Base-by-base conservation (phyloP, 2,797 vertebrate genomes). In the Erithacus rubecula region DNA sequence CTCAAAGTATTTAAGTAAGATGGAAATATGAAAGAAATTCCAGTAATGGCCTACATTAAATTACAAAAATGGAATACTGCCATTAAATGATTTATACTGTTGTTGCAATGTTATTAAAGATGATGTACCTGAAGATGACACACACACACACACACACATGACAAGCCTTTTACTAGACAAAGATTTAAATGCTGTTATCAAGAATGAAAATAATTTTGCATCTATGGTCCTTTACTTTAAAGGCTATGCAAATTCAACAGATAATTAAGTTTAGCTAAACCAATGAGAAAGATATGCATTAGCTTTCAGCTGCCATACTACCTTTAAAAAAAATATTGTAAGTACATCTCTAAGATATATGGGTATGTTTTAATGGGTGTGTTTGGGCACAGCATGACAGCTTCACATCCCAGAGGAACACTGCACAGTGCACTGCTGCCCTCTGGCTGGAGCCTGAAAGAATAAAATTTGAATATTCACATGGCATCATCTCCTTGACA, bases 391-490 rank as follows among this genome's bases (percentile, higher is more conserved):
- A 59, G 23, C 15, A 17, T 5, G 60, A 43, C 26, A 21, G 37
- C 52, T 41, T 22, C 49, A 80, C 70, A 23, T 9, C 20, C 26
- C 13, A n/a, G 32, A 93, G 56, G 41, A 29, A 10, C 39, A 13
- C 85, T 94, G 15, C 29, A 22, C 34, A 20, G 95, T 89, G 16
- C 70, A 5, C 70, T 98, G 96, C 97, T 97, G 98, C 98, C 98
- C 97, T 96, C 98, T 98, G 95, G 90, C 94, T 83, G 76, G 34
- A 51, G 18, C 63, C 49, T 80, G 51, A 14, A 91, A 93, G 46
- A 95, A 62, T 39, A 44, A 87, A 76, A 78, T 39, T 81, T 47
- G 46, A 52, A 37, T 75, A 46, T 52, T 47, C 10, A 1, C 3
- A 2, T 2, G 1, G 5, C 44, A n/a, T 41, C 56, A 21, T 23